phyloP scores from a whole-genome alignment of 2,888 invertebrate genomes.

The Drosophila pegasa region DNA sequence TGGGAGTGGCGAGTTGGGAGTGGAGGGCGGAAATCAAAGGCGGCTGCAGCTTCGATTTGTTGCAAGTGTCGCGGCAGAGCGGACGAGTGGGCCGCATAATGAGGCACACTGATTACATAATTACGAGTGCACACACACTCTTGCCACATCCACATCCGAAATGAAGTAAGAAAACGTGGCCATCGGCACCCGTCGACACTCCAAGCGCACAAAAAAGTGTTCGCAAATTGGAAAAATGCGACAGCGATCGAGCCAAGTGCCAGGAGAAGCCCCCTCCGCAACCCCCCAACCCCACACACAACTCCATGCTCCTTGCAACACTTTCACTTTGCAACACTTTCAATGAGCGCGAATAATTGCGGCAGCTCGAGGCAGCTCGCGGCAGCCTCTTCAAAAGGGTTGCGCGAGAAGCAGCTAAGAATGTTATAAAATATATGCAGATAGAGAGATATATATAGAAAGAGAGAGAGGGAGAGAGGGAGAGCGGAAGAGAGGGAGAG shows the following conservation, averaged over 20 bases:
- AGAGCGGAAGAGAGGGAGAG: background rate
- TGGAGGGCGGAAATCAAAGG: constrained; percentile 53
- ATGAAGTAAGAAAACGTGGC: constrained; percentile 75
- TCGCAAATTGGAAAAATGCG: constrained; percentile 40
- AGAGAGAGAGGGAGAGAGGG: background rate
- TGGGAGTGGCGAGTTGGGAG: background rate
- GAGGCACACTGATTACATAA: constrained; percentile 78
- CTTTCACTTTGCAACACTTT: constrained; percentile 47
- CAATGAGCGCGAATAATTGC: constrained; percentile 28
- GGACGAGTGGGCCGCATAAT: constrained; percentile 44
- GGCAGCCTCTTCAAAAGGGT: constrained; percentile 23
- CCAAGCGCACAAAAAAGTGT: constrained; percentile 25
- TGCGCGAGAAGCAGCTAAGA: constrained; percentile 4
- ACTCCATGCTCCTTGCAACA: constrained; percentile 20
- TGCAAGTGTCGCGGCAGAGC: constrained; percentile 49
- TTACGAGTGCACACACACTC: constrained; percentile 68
- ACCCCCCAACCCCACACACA: constrained; percentile 14
- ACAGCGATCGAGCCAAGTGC: constrained; percentile 39
- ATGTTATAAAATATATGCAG: background rate
- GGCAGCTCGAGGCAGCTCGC: too few relatives aligned
- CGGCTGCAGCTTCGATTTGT: constrained; percentile 33
- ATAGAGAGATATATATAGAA: background rate
- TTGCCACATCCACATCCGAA: constrained; percentile 23
- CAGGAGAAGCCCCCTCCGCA: too few relatives aligned
- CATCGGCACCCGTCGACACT: constrained; percentile 60